Conservation (phyloP, 2,888 invertebrate genomes). For the Napeogenes sylphis region DNA sequence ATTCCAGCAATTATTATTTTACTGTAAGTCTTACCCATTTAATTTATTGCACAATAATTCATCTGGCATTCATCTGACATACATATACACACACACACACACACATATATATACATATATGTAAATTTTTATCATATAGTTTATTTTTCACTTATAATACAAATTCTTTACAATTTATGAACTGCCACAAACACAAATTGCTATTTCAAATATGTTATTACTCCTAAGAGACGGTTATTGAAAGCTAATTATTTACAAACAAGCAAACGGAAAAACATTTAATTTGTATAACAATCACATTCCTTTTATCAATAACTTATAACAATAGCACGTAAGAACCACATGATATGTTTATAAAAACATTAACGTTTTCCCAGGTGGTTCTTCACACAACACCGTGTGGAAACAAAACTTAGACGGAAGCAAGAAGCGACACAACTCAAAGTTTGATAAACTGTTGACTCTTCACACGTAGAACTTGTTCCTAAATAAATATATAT, state of each 20-base stretch:
- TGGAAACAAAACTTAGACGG: conserved; percentile 40
- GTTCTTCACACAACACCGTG: conserved; percentile 54
- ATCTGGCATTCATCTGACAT: background rate
- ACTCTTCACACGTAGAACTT: background rate
- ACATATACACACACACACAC: too few species aligned
- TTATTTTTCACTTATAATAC: too few species aligned
- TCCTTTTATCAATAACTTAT: background rate
- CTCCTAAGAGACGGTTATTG: background rate
- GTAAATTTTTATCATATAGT: too few species aligned
- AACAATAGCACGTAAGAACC: background rate
- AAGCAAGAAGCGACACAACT: conserved; percentile 21
- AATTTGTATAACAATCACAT: background rate
- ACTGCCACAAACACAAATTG: too few species aligned
- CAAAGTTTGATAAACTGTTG: conserved; percentile 6
- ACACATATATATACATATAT: too few species aligned
- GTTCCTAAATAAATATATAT: background rate
- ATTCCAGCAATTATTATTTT: conserved; percentile 55
- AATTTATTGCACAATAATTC: conserved; percentile 1
- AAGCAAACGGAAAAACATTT: background rate
- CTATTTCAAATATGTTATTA: background rate
- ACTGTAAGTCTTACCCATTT: conserved; percentile 47
- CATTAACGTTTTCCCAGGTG: conserved; percentile 49
- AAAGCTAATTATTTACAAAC: background rate
- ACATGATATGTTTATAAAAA: conserved; percentile 20
- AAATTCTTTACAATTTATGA: too few species aligned